Evolutionary conservation across 1,140 invertebrate species (phyloP), one percentile per base, ranked within the genome.

Genomic region (Drosophila sp.): DNA sequence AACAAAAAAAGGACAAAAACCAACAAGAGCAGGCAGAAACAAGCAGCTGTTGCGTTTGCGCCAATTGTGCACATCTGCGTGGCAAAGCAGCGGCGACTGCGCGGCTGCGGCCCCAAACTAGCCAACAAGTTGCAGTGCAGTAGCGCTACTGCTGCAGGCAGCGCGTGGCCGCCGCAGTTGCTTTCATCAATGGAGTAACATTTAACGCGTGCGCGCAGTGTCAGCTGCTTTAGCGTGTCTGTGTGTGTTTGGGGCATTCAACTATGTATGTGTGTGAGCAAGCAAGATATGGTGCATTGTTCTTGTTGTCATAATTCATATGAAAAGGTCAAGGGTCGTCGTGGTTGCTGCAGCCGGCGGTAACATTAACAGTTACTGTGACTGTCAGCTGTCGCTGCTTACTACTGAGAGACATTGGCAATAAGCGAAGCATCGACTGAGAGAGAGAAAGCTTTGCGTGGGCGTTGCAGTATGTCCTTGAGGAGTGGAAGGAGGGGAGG

Each of bases 11-110:
- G 30, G 10, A 8, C 8, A 32, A n/a, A 35, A 23, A 57, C 2
- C 25, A 54, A 23, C 47, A 27, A 54, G 44, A 33, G 35, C 35
- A 38, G 11, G 11, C 1, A 38, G 23, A 23, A 35, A n/a, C 6
- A 10, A 41, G 66, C 71, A 77, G 71, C 70, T 77, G 74, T 73
- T 77, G 66, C 62, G 66, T 73, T 85, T 86, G 78, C 75, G 82
- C 82, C 86, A 85, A 81, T 81, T 85, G 81, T 81, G 70, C 81
- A 85, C 81, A 85, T 74, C 82, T 85, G 81, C 81, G 83, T 81
- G 71, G 83, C 82, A 64, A 5, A 4, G 44, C 44, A 50, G 44
- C 44, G 8, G 1, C 4, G 44, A 27, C 44, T 50, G 44, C 44
- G 50, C 71, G 41, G 17, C 40, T 23, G 8, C 35, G 50, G n/a